phyloP scores from a whole-genome alignment of 2,888 invertebrate species.

The Ischnura elegans region DNA sequence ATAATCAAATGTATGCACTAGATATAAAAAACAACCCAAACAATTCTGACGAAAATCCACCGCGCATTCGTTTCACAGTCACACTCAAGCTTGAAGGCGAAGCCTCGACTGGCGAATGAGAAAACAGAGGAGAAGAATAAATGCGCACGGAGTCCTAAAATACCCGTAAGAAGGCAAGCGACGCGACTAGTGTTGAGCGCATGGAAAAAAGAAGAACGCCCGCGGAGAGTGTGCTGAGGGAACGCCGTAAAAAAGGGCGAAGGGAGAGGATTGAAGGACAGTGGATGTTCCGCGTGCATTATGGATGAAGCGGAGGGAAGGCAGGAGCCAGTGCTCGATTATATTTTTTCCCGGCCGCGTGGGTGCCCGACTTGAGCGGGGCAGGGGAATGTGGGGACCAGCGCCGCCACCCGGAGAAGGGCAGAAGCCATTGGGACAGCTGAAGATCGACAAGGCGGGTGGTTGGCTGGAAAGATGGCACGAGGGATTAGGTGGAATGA shows the following conservation, averaged over 20 bases:
- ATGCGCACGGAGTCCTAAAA: neutral
- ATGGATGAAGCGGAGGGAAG: slow-evolving; percentile 32
- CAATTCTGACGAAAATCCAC: too few species aligned
- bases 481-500: neutral
- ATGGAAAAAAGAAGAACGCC: too few species aligned
- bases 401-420: neutral
- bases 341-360: neutral
- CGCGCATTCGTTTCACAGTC: too few species aligned
- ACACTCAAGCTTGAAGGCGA: too few species aligned
- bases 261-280: neutral
- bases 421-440: neutral
- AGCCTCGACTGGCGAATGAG: too few species aligned
- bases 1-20: too few species aligned
- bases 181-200: neutral
- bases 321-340: neutral
- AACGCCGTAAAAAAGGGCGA: neutral
- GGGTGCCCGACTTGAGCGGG: neutral
- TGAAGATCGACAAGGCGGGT: neutral
- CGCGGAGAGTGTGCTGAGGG: too few species aligned
- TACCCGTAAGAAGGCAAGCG: neutral
- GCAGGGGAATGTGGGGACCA: neutral
- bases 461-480: neutral
- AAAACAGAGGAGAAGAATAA: too few species aligned
- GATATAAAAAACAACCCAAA: too few species aligned
- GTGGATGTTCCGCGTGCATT: neutral